phyloP scores from a whole-genome alignment of 1,140 invertebrate species.

The Conus ventricosus region DNA sequence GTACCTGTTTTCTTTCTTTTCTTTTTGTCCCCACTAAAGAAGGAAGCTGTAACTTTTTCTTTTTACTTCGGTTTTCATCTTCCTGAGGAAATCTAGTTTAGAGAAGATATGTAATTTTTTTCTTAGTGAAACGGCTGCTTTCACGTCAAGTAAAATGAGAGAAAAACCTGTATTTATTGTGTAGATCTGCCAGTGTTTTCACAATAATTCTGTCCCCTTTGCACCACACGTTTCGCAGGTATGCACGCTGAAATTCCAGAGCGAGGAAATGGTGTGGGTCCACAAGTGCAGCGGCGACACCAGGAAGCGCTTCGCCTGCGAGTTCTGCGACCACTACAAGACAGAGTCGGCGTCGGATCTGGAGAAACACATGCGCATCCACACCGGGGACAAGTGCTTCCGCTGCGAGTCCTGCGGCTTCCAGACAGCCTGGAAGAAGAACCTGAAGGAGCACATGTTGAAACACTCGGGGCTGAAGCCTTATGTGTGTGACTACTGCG shows the following conservation, averaged over 20 bases:
- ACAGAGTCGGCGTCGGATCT: constrained; percentile 50
- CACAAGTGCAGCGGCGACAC: constrained; percentile 53
- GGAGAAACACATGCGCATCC: constrained; percentile 65
- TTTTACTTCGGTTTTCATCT: no score
- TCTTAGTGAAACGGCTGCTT: no score
- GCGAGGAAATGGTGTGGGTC: constrained; percentile 46
- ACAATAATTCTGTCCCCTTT: no score
- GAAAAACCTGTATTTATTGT: no score
- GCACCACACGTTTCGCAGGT: not conserved
- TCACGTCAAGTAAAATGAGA: no score
- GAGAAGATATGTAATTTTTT: no score
- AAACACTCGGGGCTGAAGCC: constrained; percentile 61
- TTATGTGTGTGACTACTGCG: constrained; percentile 57
- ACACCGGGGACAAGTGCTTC: constrained; percentile 49
- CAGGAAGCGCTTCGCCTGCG: constrained; percentile 49
- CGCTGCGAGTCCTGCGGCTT: constrained; percentile 48
- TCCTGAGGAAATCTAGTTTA: no score
- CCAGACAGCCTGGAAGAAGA: constrained; percentile 51
- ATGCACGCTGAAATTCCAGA: constrained; percentile 51
- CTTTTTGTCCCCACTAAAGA: no score
- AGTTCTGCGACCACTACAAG: constrained; percentile 53
- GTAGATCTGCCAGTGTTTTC: no score
- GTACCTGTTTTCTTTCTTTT: no score
- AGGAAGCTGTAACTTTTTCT: no score
- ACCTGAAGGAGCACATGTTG: constrained; percentile 57